Percentiles rank a stretch among this genome's conserved stretches.
Conservation (phyloP, 2,113 vertebrate species). For the Trochalopteron elliotii region DNA sequence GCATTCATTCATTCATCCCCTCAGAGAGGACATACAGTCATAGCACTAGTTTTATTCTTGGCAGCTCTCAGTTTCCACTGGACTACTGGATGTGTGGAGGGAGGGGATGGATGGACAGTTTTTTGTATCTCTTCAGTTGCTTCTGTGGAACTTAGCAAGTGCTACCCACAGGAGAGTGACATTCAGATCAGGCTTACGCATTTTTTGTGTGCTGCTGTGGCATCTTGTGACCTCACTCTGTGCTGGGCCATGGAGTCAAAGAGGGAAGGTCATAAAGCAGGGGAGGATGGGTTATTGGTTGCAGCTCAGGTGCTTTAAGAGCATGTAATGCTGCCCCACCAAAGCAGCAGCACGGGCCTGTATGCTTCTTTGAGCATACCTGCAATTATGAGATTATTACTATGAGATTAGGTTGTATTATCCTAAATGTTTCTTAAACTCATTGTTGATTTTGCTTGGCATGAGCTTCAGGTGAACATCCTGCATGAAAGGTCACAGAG, state of each 20-base stretch:
- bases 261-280: background rate
- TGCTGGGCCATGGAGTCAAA: background rate
- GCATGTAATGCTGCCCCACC: background rate
- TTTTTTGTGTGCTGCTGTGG: background rate
- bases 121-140: background rate
- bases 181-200: background rate
- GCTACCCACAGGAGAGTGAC: too few species aligned
- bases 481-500: background rate
- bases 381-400: background rate
- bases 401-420: background rate
- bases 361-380: background rate
- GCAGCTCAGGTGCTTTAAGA: background rate
- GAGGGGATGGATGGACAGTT: background rate
- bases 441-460: background rate
- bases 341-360: background rate
- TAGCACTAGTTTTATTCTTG: background rate
- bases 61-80: background rate
- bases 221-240: background rate
- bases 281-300: background rate
- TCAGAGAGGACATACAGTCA: background rate
- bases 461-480: background rate
- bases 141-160: background rate
- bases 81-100: background rate
- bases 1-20: background rate
- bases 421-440: background rate